Percentiles rank a stretch among this genome's conserved stretches.
Conservation (phyloP, 2,888 invertebrate species). For the Habrosyne pyritoides region DNA sequence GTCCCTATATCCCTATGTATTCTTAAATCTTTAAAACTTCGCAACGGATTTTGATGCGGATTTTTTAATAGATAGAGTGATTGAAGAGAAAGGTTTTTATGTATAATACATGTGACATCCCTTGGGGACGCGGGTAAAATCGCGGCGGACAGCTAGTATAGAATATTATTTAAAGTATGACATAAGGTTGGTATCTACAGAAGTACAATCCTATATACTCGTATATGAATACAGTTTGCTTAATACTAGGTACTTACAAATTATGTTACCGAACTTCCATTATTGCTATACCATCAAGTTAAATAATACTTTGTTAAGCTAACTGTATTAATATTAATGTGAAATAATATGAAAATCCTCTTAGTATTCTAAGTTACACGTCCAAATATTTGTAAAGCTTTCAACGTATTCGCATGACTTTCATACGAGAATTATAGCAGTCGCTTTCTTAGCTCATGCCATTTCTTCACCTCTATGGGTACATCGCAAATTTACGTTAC, state of each 20-base stretch:
- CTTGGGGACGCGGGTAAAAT: too few relatives aligned
- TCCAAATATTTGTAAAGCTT: slow-evolving; percentile 32
- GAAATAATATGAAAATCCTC: slow-evolving; percentile 11
- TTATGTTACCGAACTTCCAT: not conserved
- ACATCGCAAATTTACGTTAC: slow-evolving; percentile 31
- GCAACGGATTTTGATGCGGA: too few relatives aligned
- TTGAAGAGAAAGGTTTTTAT: too few relatives aligned
- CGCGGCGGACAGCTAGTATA: too few relatives aligned
- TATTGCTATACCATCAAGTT: not conserved
- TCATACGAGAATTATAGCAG: slow-evolving; percentile 47
- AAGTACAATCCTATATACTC: not conserved
- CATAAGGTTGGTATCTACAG: too few relatives aligned
- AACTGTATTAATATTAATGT: slow-evolving; percentile 10
- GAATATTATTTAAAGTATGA: too few relatives aligned
- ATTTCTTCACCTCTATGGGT: slow-evolving; percentile 42
- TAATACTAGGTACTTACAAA: too few relatives aligned
- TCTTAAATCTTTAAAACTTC: too few relatives aligned
- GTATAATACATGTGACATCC: too few relatives aligned
- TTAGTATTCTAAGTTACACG: slow-evolving; percentile 3
- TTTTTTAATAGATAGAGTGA: too few relatives aligned
- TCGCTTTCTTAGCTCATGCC: slow-evolving; percentile 46
- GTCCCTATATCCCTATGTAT: too few relatives aligned
- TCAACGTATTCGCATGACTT: slow-evolving; percentile 47
- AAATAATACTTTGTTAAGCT: not conserved
- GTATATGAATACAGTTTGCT: too few relatives aligned